Evolutionary conservation across 2,113 vertebrate species (phyloP).

Genomic region (Megalops atlanticus): DNA sequence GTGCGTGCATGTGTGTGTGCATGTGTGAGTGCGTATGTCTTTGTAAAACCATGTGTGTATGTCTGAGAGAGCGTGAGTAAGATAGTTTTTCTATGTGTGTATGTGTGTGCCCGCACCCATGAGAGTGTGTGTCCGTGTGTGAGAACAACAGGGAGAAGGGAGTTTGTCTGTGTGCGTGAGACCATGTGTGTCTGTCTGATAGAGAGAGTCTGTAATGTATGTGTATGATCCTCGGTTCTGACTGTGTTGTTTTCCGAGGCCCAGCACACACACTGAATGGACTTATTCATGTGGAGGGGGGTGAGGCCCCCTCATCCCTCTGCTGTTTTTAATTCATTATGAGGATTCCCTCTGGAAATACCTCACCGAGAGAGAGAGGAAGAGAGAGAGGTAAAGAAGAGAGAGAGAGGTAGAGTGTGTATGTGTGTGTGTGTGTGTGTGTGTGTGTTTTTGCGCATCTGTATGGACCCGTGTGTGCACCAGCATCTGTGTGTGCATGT

Average conservation of each 20-base stretch:
- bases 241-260: background rate
- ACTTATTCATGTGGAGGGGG: background rate
- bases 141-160: too few species aligned
- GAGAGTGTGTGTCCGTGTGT: too few species aligned
- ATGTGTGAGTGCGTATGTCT: background rate
- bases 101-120: too few species aligned
- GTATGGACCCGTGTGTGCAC: too few species aligned
- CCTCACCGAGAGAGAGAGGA: background rate
- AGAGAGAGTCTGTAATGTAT: too few species aligned
- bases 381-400: background rate
- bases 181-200: too few species aligned
- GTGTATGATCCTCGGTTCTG: background rate
- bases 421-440: too few species aligned
- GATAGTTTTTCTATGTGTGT: too few species aligned
- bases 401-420: background rate
- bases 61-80: too few species aligned
- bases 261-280: constrained; percentile 3
- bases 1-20: background rate
- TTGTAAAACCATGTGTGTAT: background rate
- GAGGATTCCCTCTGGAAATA: background rate
- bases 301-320: background rate
- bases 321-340: constrained; percentile 15
- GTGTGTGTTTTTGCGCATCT: too few species aligned
- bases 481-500: too few species aligned
- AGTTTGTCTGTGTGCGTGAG: too few species aligned